These are phyloP conservation scores for Anticlea derivata DNA, from an alignment of 2,888 invertebrate genomes.

Conservation along the genomic window DNA sequence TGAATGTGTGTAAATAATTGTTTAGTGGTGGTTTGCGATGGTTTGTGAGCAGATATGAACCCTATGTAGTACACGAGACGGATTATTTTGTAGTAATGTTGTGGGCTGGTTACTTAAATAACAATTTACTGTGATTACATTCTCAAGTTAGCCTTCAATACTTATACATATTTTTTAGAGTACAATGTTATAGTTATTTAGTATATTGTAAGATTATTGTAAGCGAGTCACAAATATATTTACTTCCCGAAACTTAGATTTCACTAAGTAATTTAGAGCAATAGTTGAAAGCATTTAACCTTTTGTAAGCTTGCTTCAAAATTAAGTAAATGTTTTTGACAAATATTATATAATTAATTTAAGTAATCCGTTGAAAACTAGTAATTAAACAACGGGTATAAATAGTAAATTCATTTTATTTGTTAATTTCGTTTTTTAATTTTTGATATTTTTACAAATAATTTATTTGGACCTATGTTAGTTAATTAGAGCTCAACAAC, in stretches of 20 bases:
- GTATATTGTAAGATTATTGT: slow-evolving; percentile 75
- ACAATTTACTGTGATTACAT: slow-evolving; percentile 82
- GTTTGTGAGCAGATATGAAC: slow-evolving; percentile 54
- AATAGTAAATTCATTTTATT: too few species aligned
- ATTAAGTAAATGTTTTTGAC: too few species aligned
- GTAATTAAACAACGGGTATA: too few species aligned
- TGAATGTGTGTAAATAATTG: slow-evolving; percentile 71
- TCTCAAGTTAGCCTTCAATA: slow-evolving; percentile 83
- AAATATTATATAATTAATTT: too few species aligned
- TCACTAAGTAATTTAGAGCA: slow-evolving; percentile 77
- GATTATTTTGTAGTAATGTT: slow-evolving; percentile 77
- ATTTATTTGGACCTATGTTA: too few species aligned
- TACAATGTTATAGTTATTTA: slow-evolving; percentile 84
- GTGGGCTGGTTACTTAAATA: slow-evolving; percentile 82
- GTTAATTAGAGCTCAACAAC: too few species aligned
- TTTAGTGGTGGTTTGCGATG: slow-evolving; percentile 64
- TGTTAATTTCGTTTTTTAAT: too few species aligned
- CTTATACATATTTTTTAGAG: slow-evolving; percentile 84
- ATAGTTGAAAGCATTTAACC: slow-evolving; percentile 78
- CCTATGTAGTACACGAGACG: slow-evolving; percentile 54
- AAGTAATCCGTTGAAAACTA: too few species aligned
- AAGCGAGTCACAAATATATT: slow-evolving; percentile 83
- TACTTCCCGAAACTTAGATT: slow-evolving; percentile 76
- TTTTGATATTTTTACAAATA: too few species aligned
- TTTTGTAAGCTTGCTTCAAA: too few species aligned